Conservation (phyloP, 2,113 vertebrate genomes). For the Phalacrocorax carbo region DNA sequence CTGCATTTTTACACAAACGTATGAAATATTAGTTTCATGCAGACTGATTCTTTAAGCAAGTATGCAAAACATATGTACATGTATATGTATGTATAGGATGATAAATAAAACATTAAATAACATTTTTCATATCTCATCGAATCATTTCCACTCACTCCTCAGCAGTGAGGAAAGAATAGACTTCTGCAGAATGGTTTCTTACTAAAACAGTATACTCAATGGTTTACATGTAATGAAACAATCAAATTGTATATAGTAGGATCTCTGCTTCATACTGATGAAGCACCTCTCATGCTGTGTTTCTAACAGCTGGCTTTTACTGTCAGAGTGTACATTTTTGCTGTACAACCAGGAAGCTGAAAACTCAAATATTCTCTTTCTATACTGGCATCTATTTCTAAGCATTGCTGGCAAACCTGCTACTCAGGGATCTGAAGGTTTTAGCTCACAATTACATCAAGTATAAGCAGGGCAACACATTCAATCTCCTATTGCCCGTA, state of each 20-base stretch:
- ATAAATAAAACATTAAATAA: neutral
- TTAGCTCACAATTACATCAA: neutral
- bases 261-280: neutral
- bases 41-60: neutral
- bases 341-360: neutral
- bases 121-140: neutral
- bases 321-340: neutral
- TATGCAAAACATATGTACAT: neutral
- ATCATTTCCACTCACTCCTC: neutral
- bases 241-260: neutral
- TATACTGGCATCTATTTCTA: neutral
- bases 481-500: neutral
- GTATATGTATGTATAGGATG: fast-evolving
- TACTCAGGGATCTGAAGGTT: neutral
- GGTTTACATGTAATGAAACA: neutral
- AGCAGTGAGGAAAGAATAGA: neutral
- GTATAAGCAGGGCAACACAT: neutral
- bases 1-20: neutral
- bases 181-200: neutral
- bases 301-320: neutral
- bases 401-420: neutral
- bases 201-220: fast-evolving
- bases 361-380: neutral
- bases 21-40: neutral
- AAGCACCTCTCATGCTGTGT: neutral